A percentile compares a stretch with the other conserved stretches of the same genome.
phyloP scores from a whole-genome alignment of 2,113 vertebrate species.

The Sylvia atricapilla region DNA sequence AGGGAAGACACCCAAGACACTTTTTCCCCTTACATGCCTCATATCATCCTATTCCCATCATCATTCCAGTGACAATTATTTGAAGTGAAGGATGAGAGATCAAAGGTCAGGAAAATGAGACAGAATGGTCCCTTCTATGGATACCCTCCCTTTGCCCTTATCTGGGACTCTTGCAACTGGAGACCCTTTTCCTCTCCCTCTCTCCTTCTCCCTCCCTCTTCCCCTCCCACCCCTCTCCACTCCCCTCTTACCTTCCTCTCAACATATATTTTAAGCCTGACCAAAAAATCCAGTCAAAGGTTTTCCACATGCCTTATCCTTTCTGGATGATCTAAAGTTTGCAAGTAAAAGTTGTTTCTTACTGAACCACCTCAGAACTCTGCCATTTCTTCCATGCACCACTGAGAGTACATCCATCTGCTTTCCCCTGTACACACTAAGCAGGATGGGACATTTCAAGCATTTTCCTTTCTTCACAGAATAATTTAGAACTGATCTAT shows the following conservation, averaged over 20 bases:
- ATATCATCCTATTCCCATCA: neutral
- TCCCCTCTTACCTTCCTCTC: neutral
- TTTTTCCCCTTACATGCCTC: neutral
- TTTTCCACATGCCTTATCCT: neutral
- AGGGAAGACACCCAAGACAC: neutral
- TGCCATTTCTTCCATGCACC: too few species aligned
- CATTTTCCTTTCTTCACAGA: neutral
- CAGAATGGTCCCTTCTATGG: neutral
- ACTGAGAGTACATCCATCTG: rapidly evolving
- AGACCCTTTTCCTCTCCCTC: neutral
- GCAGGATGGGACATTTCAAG: neutral
- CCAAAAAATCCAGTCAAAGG: neutral
- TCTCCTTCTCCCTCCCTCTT: neutral
- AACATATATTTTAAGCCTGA: neutral
- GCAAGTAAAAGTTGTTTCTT: neutral
- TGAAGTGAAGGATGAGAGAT: neutral
- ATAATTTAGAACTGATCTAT: neutral
- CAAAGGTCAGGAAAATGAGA: neutral
- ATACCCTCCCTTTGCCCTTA: neutral
- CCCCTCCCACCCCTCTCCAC: rapidly evolving
- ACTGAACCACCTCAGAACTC: neutral
- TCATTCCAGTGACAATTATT: neutral
- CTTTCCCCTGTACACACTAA: rapidly evolving
- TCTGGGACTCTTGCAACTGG: neutral
- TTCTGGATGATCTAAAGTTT: neutral